Evolutionary conservation across 2,888 invertebrate species (phyloP), one percentile per base, ranked within the genome.

Genomic region (Endotricha flammealis): DNA sequence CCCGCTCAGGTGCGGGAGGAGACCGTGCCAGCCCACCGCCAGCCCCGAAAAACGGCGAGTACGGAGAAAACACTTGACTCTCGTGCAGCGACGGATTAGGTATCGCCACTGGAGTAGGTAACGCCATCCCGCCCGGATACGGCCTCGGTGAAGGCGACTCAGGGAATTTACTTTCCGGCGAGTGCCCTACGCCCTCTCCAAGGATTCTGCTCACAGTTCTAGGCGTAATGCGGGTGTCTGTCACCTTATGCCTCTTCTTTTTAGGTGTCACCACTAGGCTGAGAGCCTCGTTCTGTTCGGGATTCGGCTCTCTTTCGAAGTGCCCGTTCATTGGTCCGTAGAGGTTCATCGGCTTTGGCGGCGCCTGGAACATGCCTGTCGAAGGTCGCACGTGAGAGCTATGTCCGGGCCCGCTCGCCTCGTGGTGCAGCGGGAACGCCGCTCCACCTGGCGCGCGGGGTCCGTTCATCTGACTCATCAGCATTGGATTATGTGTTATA

Each of bases 211-310:
- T 95, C 29, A 96, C 95, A 31, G 96, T 95, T 50, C 96, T 90
- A 12, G 96, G 96, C 17, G 96, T 96, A 53, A 97, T 95, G 55
- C 97, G 89, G 36, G 96, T 96, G 68, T 97, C 97, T 22, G 98
- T 98, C 62, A 97, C 95, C 93, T 98, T 98, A 70, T 98, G 97
- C 37, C 98, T 90, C 86, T 97, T 98, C 89, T 97, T 98, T 85
- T 97, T 97, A 1, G 96, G 95, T 29, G 95, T 95, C 53, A 98
- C 96, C 40, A 98, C 97, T 58, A 98, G 89, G 70, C 97, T 96
- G 38, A 98, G 90, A 2, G 98, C 97, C 74, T 97, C 97, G 75
- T 95, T 95, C 75, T 96, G 96, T 72, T 96, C 96, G 25, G 94
- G 92, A 66, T 92, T 91, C 58, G 89, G 72, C 85, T 92, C 89